Base-by-base conservation (phyloP, 2,113 vertebrate species). In the Tetrao urogallus region DNA sequence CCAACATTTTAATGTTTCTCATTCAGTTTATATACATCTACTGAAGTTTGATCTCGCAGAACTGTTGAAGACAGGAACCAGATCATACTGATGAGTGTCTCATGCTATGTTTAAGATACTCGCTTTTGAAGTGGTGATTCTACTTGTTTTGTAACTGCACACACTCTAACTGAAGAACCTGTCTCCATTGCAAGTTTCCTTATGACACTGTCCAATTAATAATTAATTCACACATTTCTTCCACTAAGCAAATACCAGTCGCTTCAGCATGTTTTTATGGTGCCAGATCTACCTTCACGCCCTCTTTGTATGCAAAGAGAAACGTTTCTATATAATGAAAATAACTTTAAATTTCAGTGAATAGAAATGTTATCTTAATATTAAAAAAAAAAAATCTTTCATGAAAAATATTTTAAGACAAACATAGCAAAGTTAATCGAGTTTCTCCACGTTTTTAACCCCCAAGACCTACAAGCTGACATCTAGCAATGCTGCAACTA, bases 21-120 rank as follows among this genome's bases (percentile, higher is more conserved):
- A 65, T 75, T 89, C 85, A 63, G 47, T 93, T 96, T 65, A 47
- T 96, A 93, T 94, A 97, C 86, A 96, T 22, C 28, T 82, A 88
- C 57, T 87, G 63, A 94, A 21, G 38, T 90, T 40, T 86, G 81
- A 86, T 58, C 43, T 85, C 75, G 72, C 69, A 80, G 32, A 83
- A 10, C 65, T 93, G 61, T 54, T 77, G 43, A 85, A 93, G 78
- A 89, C 73, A 88, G 83, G 66, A 60, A 60, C 28, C 82, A 60
- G 67, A 58, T 66, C 69, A 75, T 50, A 24, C 57, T 54, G 50
- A 90, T 58, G 50, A 90, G 67, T 76, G 69, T 32, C 76, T 91
- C 18, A 40, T 50, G 79, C 82, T 60, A 69, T 63, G 13, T 24
- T 66, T 42, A 30, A 78, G 21, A 74, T 40, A 32, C 2, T 76